These are phyloP conservation scores for Poecilia latipinna DNA, from an alignment of 2,113 vertebrate genomes.

Conservation along the genomic window DNA sequence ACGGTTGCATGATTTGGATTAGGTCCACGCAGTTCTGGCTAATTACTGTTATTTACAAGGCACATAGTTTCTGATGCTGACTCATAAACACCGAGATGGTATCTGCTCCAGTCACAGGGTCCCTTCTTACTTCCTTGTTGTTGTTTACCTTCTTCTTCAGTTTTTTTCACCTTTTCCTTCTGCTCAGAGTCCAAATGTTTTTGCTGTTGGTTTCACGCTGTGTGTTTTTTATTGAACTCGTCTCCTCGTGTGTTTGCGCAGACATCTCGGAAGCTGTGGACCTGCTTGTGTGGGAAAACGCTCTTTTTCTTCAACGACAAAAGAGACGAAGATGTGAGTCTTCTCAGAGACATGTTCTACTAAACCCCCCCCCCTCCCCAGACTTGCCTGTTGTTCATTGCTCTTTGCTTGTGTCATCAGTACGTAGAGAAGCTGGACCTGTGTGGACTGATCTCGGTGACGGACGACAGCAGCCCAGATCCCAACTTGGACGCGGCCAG, in stretches of 20 bases:
- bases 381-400: not conserved
- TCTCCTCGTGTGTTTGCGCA: conserved; percentile 51
- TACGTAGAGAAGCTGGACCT: conserved; percentile 84
- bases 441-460: conserved; percentile 68
- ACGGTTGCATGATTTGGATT: not conserved
- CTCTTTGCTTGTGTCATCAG: conserved; percentile 63
- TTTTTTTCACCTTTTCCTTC: not conserved
- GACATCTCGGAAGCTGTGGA: conserved; percentile 83
- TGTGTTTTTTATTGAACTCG: not conserved
- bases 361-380: not conserved
- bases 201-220: not conserved
- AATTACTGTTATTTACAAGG: too few species aligned
- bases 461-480: conserved; percentile 68
- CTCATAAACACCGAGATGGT: conserved; percentile 11
- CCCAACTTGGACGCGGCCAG: conserved; percentile 52
- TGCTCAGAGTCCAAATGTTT: not conserved
- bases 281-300: conserved; percentile 79
- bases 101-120: not conserved
- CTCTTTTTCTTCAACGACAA: conserved; percentile 82
- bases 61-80: not conserved
- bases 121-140: not conserved
- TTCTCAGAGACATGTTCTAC: not conserved
- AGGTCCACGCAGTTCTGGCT: not conserved
- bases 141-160: not conserved
- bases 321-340: conserved; percentile 77